Evolutionary conservation across 2,113 vertebrate genomes (phyloP), one percentile per base, ranked within the genome.

Genomic region (Daphoenositta chrysoptera): DNA sequence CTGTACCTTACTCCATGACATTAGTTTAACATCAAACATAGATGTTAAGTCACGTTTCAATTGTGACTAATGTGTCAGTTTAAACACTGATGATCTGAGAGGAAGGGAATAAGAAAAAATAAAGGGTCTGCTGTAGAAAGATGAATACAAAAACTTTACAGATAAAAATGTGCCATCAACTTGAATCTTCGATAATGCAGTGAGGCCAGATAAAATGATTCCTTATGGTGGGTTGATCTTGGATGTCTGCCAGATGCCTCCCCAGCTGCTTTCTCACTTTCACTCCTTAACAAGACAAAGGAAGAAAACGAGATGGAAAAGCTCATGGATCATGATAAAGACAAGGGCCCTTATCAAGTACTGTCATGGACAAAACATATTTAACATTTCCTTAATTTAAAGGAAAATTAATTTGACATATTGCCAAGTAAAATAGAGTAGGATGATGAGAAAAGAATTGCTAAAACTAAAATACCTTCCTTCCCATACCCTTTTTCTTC

Each of bases 321-420:
- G 7, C 3, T 45, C 1, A 1, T 10, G 15, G 14, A 8, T 63
- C 31, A 37, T 2, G 0, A 33, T 15, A 76, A 71, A 82, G n/a
- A 45, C 15, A 56, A 28, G 11, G 18, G 5, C 30, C 15, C 6
- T 65, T 42, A 30, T 15, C 18, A 61, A 13, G 33, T 44, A 48
- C 18, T 76, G 15, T 76, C 24, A 33, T 3, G 1, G 12, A 7
- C 15, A 58, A 72, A 90, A 37, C 20, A 69, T 24, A 68, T 6
- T 57, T 47, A 57, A 19, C 1, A 2, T 11, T n/a, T n/a, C n/a
- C n/a, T n/a, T n/a, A n/a, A n/a, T n/a, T n/a, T n/a, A n/a, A 8
- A 16, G 11, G 13, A 63, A 76, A 83, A 68, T 10, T 15, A 37
- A 40, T 70, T 37, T 79, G 10, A 17, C 6, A 3, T 42, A 20